Evolutionary conservation across 1,140 invertebrate species (phyloP).

Genomic region (Trichonephila clavipes): DNA sequence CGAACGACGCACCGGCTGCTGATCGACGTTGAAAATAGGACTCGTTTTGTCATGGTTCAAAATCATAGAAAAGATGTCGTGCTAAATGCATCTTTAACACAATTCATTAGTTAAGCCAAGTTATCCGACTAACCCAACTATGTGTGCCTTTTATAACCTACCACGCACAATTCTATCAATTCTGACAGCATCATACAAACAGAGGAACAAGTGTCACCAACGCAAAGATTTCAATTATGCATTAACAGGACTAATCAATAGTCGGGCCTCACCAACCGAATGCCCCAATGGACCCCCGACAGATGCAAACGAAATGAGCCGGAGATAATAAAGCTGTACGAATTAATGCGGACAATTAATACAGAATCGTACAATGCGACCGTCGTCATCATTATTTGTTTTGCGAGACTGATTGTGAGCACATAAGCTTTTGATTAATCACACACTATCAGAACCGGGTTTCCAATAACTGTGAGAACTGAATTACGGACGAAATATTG

Average conservation of each 20-base stretch:
- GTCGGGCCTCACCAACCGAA: neutral
- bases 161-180: too few species aligned
- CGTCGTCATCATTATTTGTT: neutral
- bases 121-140: too few species aligned
- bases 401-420: neutral
- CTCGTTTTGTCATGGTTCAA: too few species aligned
- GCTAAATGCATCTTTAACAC: too few species aligned
- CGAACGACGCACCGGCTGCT: too few species aligned
- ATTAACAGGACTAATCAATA: slow-evolving; percentile 19
- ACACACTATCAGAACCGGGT: neutral
- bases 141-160: too few species aligned
- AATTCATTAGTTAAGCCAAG: too few species aligned
- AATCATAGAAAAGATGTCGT: too few species aligned
- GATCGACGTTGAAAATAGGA: too few species aligned
- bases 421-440: slow-evolving; percentile 2
- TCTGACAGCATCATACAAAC: neutral
- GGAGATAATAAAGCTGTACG: slow-evolving; percentile 16
- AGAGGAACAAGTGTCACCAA: neutral
- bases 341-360: slow-evolving; percentile 38
- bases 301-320: slow-evolving; percentile 9
- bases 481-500: neutral
- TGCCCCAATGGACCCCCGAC: neutral
- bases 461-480: slow-evolving; percentile 9
- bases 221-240: slow-evolving; percentile 31
- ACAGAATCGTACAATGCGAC: neutral